These are phyloP conservation scores for Urocynchramus pylzowi DNA, from an alignment of 2,113 vertebrate genomes.

Conservation along the genomic window DNA sequence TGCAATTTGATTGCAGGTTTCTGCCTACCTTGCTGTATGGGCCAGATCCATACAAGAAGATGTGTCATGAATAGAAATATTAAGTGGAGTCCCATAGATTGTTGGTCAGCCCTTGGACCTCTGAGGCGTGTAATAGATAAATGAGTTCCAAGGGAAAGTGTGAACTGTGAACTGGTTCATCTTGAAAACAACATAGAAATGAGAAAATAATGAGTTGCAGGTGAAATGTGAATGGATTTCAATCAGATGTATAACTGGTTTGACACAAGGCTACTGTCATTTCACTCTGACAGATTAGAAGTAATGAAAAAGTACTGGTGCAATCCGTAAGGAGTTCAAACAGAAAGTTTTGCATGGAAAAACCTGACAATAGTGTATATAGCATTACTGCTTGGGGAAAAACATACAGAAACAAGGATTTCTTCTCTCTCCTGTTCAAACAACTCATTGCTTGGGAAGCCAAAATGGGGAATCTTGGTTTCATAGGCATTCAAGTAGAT, in stretches of 20 bases:
- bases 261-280: not conserved
- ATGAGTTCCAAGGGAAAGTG: not conserved
- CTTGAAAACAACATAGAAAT: not conserved
- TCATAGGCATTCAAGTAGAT: not conserved
- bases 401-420: not conserved
- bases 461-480: not conserved
- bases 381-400: not conserved
- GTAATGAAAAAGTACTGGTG: not conserved
- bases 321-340: not conserved
- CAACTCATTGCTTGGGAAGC: not conserved
- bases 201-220: not conserved
- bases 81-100: not conserved
- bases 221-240: constrained; percentile 18
- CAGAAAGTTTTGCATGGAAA: not conserved
- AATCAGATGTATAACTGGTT: not conserved
- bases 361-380: not conserved
- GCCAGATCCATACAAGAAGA: not conserved
- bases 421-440: not conserved
- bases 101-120: not conserved
- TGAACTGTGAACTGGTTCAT: not conserved
- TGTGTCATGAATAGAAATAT: not conserved
- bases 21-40: not conserved
- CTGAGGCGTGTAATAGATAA: not conserved
- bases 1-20: not conserved
- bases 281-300: not conserved